A percentile compares a stretch with the other conserved stretches of the same genome.
Evolutionary conservation across 64 coral and sea anemone species (phyloP).

Genomic region (Pocillopora verrucosa): DNA sequence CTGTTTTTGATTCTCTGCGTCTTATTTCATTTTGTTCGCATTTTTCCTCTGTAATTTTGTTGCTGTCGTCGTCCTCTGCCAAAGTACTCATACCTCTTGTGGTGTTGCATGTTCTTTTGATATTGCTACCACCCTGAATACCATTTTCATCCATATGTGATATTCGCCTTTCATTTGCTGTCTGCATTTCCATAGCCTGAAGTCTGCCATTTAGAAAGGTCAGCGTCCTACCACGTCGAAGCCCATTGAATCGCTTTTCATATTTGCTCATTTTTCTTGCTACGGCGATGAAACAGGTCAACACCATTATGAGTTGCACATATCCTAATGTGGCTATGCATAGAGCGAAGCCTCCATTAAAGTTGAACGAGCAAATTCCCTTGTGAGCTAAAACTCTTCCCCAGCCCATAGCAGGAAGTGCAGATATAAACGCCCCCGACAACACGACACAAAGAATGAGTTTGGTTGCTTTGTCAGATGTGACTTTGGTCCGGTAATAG

Average conservation of each 20-base stretch:
- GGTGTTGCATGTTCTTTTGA: not conserved
- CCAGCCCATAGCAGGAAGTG: constrained; percentile 57
- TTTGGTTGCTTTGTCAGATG: not conserved
- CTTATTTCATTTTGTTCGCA: not conserved
- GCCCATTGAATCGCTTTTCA: constrained; percentile 1
- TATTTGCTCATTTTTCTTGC: constrained; percentile 27
- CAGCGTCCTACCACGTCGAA: constrained; percentile 25
- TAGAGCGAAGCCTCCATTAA: constrained; percentile 42
- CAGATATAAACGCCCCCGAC: constrained; percentile 43
- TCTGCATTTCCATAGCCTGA: not conserved
- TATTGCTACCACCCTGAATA: not conserved
- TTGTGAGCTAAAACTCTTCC: constrained; percentile 34
- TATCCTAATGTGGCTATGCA: constrained; percentile 55
- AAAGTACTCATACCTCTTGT: not conserved
- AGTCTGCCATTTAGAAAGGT: constrained; percentile 17
- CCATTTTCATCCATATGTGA: not conserved
- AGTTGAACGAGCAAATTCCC: constrained; percentile 57
- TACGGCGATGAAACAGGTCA: constrained; percentile 52
- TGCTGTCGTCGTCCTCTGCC: not conserved
- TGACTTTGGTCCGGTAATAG: constrained; percentile 56
- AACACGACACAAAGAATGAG: constrained; percentile 4
- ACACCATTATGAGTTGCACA: constrained; percentile 34
- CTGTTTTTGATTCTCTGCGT: not conserved
- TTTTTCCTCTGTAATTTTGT: not conserved
- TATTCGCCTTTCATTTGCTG: not conserved